phyloP scores from a whole-genome alignment of 2,797 vertebrate genomes.

The Characodon lateralis region DNA sequence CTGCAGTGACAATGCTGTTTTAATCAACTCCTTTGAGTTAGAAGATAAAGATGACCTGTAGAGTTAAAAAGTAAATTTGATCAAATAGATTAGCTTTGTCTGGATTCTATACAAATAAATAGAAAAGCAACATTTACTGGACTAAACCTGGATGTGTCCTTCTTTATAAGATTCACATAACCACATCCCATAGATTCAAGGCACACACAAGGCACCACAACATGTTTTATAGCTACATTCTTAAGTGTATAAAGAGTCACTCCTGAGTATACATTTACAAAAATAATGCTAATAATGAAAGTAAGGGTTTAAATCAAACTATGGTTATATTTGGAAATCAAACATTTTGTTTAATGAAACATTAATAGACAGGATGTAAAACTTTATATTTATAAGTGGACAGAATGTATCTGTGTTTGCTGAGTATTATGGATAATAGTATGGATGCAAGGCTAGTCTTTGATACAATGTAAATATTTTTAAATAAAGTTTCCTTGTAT shows the following conservation, averaged over 20 bases:
- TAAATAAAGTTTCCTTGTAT: too few species aligned
- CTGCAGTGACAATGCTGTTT: not conserved
- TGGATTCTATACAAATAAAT: not conserved
- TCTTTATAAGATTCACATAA: not conserved
- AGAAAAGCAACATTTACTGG: not conserved
- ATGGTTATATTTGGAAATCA: too few species aligned
- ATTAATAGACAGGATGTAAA: too few species aligned
- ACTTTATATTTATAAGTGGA: too few species aligned
- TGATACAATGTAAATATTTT: too few species aligned
- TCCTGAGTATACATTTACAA: not conserved
- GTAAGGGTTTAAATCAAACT: too few species aligned
- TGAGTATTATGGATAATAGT: too few species aligned
- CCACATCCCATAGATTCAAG: not conserved
- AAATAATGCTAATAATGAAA: too few species aligned
- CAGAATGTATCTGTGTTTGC: too few species aligned
- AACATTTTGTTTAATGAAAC: too few species aligned
- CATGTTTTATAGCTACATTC: not conserved
- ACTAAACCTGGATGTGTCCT: not conserved
- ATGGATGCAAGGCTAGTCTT: too few species aligned
- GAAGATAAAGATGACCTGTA: conserved; percentile 14
- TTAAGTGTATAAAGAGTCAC: not conserved
- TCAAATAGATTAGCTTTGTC: conserved; percentile 19
- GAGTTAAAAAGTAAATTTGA: conserved; percentile 21
- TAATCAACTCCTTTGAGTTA: not conserved
- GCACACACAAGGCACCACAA: not conserved